Base-by-base conservation (phyloP, 2,113 vertebrate species). In the Dermatemys mawii region DNA sequence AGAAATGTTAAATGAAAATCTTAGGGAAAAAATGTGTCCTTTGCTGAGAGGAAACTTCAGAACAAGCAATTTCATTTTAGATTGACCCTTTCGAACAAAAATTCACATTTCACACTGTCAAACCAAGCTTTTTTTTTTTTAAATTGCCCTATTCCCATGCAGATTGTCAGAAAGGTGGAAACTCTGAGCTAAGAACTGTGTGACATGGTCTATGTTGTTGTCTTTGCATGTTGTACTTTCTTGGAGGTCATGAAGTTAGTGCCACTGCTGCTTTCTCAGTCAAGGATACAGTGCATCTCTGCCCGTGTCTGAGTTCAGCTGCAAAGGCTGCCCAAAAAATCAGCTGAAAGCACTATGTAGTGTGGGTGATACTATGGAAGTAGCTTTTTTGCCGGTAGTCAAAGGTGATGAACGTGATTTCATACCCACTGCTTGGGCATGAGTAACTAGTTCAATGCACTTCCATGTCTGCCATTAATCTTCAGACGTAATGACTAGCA, bases 361-460 rank as follows among this genome's bases (percentile, higher is more conserved):
- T 57, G 94, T 90, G 94, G 90, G 78, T 86, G 91, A 95, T 93
- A 82, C 83, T 89, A 84, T 92, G 95, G 91, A 93, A 97, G 92
- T 60, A 93, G 89, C 88, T 21, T 5, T 92, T 90, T 89, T 79
- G 57, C 48, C 79, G 88, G 49, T 5, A 49, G 87, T 53, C 55
- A 89, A 92, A 1, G 8, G 14, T 22, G 38, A 90, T 84, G 95
- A 93, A 83, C 91, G 70, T 79, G 92, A 97, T 94, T 54, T 91
- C 95, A 5, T 84, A 89, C 90, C 89, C 80, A 48, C 92, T 93
- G 92, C 81, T 84, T 50, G 54, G 46, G 88, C 29, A 4, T 96
- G 96, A 97, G 96, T 96, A 96, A 96, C 83, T 78, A 70, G 87
- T 96, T 95, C 97, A 96, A n/a, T 63, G 60, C 53, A 86, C 83